Conservation (phyloP, 2,113 vertebrate genomes). For the Turnix velox region DNA sequence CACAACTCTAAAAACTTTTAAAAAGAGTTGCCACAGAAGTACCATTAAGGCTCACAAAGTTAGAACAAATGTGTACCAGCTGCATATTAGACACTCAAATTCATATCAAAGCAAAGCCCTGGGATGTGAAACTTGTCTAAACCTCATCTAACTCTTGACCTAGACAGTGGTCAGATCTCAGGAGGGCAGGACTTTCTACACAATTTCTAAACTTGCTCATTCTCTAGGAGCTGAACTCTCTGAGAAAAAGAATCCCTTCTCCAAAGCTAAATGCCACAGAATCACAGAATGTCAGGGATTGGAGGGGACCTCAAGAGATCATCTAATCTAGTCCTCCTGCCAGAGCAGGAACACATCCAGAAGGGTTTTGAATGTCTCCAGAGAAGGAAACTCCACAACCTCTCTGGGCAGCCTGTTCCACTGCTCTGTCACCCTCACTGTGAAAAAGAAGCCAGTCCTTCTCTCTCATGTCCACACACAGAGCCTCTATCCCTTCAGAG, state of each 20-base stretch:
- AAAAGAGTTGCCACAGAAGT: neutral
- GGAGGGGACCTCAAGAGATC: too few relatives aligned
- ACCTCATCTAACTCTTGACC: neutral
- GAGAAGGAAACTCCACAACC: too few relatives aligned
- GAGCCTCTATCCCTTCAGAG: too few relatives aligned
- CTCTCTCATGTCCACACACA: too few relatives aligned
- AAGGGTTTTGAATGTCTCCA: too few relatives aligned
- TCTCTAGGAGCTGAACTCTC: neutral
- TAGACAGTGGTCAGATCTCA: neutral
- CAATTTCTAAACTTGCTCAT: neutral
- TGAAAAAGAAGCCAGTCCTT: too few relatives aligned
- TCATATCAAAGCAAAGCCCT: neutral
- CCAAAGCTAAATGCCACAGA: neutral
- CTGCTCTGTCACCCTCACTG: too few relatives aligned
- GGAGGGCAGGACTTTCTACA: neutral
- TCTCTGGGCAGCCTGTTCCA: too few relatives aligned
- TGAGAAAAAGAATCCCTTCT: neutral
- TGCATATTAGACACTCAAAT: too few relatives aligned
- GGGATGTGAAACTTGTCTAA: neutral
- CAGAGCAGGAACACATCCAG: too few relatives aligned
- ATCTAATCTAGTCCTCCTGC: too few relatives aligned
- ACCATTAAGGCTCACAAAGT: neutral
- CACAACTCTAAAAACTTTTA: neutral
- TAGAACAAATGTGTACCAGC: neutral
- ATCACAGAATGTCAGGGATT: too few relatives aligned